Evolutionary conservation across 2,888 invertebrate genomes (phyloP), one percentile per base, ranked within the genome.

Genomic region (Apomyelois bistriatella): DNA sequence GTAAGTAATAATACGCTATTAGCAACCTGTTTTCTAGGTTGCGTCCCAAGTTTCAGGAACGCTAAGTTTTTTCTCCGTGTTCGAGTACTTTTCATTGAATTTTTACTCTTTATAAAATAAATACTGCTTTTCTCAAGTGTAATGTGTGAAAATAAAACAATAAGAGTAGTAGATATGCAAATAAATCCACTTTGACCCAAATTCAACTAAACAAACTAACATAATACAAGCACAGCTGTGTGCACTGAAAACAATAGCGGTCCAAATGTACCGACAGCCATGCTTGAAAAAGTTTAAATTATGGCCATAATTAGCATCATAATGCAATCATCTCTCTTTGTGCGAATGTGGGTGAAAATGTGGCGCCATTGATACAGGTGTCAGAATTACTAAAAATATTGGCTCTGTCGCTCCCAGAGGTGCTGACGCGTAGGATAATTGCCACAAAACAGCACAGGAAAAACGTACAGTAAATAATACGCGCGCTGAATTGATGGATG

Each of bases 251-350:
- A 52, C 52, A 52, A 52, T 35, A 46, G 17, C 15, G 7, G 4
- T 3, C 38, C 1, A 16, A 41, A 32, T 50, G 30, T 16, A 56
- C 57, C 50, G 57, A 56, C 58, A 53, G 49, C 49, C 42, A 37
- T n/a, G 28, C 12, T 52, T 51, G 41, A 52, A 48, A n/a, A 46
- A 38, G 48, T 55, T 55, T 55, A 54, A 48, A 56, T 56, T 55
- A 52, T 51, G 17, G 51, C 48, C 37, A 28, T 42, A 52, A 70
- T 70, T 70, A 66, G 59, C 70, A 56, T 61, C 51, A 52, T 52
- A 55, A 57, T 37, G 41, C 10, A 41, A 37, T 28, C 8, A 35
- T 36, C 16, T 36, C 30, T 38, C 36, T 49, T 35, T 43, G 13
- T 43, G 35, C n/a, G 42, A 54, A 60, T 55, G 58, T 60, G 52